Percentiles rank a stretch among this genome's conserved stretches.
Conservation (phyloP, 2,797 vertebrate genomes). For the Sebastes steindachneri region DNA sequence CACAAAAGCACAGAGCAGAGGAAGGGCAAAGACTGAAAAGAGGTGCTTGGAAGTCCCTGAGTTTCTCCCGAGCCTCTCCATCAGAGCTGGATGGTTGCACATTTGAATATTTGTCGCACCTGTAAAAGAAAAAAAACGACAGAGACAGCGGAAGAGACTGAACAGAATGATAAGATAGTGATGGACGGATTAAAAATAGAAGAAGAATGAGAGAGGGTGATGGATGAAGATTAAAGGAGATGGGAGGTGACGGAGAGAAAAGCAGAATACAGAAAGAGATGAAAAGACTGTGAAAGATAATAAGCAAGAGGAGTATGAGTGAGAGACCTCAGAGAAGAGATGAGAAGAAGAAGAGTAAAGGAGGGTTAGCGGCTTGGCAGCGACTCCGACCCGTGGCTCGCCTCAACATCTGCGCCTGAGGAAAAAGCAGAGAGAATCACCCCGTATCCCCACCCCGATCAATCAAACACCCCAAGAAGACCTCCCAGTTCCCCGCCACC, state of each 20-base stretch:
- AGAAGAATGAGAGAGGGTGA: conserved; percentile 5
- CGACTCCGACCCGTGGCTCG: conserved; percentile 13
- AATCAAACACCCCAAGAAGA: conserved; percentile 39
- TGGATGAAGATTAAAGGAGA: conserved; percentile 33
- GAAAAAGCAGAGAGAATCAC: conserved; percentile 81
- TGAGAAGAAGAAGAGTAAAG: conserved; percentile 32
- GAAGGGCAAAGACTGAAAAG: conserved; percentile 43
- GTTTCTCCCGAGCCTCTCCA: conserved; percentile 5
- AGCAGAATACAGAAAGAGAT: conserved; percentile 20
- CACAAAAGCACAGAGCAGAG: conserved; percentile 69
- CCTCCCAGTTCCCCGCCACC: conserved; percentile 7
- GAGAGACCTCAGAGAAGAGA: conserved; percentile 30
- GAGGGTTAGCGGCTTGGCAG: conserved; percentile 52
- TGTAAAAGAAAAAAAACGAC: conserved; percentile 66
- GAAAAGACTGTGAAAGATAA: conserved; percentile 46
- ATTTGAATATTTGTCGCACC: conserved; percentile 53
- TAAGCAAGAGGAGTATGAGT: conserved; percentile 17
- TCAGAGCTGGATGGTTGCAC: conserved; percentile 21
- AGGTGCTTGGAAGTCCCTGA: conserved; percentile 47
- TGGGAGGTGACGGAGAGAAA: conserved; percentile 11
- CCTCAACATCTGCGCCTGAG: conserved; percentile 64
- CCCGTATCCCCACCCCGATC: conserved; percentile 33
- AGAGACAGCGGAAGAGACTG: conserved; percentile 61
- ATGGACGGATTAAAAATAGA: conserved; percentile 40
- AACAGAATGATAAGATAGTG: conserved; percentile 47